Conservation (phyloP, 2,797 vertebrate species). For the Enteromius radiatus region DNA sequence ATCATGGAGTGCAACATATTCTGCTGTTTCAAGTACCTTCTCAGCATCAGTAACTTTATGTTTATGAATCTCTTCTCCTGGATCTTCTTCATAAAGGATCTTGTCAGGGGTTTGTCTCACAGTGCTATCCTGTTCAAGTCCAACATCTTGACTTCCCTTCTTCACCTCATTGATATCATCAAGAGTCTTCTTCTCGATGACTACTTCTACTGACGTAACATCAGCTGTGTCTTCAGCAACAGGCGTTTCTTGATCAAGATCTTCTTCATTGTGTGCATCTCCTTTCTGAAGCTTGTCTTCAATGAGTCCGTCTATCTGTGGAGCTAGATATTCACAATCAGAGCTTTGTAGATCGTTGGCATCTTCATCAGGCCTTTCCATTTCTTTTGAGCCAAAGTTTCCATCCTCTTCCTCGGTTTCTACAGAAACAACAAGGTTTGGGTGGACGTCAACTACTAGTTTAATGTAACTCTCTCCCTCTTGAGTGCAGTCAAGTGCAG, state of each 20-base stretch:
- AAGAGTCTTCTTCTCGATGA: conserved; percentile 2
- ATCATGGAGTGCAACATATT: not conserved
- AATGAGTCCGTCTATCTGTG: not conserved
- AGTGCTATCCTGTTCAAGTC: not conserved
- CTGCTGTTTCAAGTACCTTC: not conserved
- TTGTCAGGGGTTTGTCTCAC: conserved; percentile 13
- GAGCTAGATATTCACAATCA: not conserved
- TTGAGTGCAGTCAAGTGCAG: not conserved
- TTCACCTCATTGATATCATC: not conserved
- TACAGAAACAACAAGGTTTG: conserved; percentile 21
- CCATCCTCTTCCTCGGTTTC: conserved; percentile 17
- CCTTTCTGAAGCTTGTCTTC: conserved; percentile 16
- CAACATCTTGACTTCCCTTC: conserved; percentile 2
- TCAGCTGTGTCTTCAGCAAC: not conserved
- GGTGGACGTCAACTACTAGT: conserved; percentile 47
- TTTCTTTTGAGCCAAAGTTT: conserved; percentile 14
- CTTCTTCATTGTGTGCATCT: conserved; percentile 20
- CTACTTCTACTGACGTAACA: not conserved
- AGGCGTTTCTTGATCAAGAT: not conserved
- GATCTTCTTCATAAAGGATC: conserved; percentile 8
- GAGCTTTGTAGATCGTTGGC: conserved; percentile 13
- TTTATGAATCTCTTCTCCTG: not conserved
- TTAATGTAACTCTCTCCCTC: conserved; percentile 21
- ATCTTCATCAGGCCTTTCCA: conserved; percentile 5
- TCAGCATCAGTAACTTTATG: conserved; percentile 8